Percentiles rank a stretch among this genome's conserved stretches.
Conservation (phyloP, 2,113 vertebrate species). For the Rhodinocichla rosea region DNA sequence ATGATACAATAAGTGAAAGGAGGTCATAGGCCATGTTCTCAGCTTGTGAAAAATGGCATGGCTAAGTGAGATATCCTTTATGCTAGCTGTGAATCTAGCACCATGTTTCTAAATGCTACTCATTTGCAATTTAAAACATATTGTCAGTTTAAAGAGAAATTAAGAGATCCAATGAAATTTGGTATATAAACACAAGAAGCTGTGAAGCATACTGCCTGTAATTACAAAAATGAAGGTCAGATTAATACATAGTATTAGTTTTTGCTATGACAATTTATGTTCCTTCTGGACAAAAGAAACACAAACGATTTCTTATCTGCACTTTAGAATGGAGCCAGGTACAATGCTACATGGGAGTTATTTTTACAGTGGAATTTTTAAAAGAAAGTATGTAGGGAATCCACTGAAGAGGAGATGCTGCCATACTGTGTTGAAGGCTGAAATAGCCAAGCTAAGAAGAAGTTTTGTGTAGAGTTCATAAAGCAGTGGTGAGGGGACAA, state of each 20-base stretch:
- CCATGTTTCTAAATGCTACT: neutral
- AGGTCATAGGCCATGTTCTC: neutral
- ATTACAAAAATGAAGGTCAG: neutral
- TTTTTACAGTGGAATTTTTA: neutral
- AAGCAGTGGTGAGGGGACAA: neutral
- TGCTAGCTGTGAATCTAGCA: neutral
- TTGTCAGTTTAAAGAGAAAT: neutral
- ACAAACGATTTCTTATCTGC: neutral
- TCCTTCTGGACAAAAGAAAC: neutral
- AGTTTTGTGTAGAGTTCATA: neutral
- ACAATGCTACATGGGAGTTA: neutral
- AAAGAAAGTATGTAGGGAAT: neutral
- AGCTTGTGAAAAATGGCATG: neutral
- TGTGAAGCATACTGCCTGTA: neutral
- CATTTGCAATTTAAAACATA: neutral
- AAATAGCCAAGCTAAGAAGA: neutral
- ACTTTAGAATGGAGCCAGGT: neutral
- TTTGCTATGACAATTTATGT: neutral
- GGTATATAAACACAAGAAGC: neutral
- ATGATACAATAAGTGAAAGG: neutral
- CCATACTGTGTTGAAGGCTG: neutral
- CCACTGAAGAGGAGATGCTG: neutral
- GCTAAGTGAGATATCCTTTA: neutral
- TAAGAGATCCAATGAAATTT: neutral
- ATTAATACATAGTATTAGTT: neutral